Conservation (phyloP, 2,888 invertebrate species). For the Thymelicus lineola region DNA sequence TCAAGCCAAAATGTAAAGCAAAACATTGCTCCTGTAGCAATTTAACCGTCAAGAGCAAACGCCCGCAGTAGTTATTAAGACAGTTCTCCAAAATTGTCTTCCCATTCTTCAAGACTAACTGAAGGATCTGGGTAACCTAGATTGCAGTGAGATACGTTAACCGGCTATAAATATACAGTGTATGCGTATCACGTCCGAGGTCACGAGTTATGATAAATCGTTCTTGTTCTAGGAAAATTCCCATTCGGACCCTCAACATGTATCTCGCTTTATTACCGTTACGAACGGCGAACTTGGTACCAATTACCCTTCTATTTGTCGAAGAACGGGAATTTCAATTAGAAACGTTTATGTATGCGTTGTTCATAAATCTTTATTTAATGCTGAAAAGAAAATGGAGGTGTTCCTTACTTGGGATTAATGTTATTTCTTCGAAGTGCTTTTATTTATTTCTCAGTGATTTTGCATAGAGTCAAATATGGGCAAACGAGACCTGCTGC, state of each 20-base stretch:
- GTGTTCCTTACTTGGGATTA: not conserved
- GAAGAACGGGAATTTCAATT: conserved; percentile 30
- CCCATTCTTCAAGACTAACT: conserved; percentile 7
- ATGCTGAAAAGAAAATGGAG: not conserved
- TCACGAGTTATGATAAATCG: conserved; percentile 60
- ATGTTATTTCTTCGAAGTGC: conserved; percentile 4
- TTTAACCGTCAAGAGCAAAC: not conserved
- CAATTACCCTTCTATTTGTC: conserved; percentile 29
- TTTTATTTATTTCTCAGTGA: not conserved
- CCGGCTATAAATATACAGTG: conserved; percentile 57
- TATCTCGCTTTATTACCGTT: conserved; percentile 40
- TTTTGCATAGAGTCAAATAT: not conserved
- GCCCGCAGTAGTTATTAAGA: not conserved
- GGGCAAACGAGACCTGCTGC: not conserved
- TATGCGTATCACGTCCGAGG: conserved; percentile 61
- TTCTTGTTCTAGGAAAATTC: conserved; percentile 46
- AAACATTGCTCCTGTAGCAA: no score
- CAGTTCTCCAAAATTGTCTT: conserved; percentile 1
- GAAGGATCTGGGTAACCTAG: conserved; percentile 45
- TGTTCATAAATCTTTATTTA: conserved; percentile 12
- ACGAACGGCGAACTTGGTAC: conserved; percentile 21
- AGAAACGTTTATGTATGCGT: conserved; percentile 15
- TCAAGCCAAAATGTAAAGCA: no score
- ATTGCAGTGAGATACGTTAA: conserved; percentile 57
- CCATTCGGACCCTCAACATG: conserved; percentile 42